Base-by-base conservation (phyloP, 2,888 invertebrate species). In the Argynnis bischoffii region DNA sequence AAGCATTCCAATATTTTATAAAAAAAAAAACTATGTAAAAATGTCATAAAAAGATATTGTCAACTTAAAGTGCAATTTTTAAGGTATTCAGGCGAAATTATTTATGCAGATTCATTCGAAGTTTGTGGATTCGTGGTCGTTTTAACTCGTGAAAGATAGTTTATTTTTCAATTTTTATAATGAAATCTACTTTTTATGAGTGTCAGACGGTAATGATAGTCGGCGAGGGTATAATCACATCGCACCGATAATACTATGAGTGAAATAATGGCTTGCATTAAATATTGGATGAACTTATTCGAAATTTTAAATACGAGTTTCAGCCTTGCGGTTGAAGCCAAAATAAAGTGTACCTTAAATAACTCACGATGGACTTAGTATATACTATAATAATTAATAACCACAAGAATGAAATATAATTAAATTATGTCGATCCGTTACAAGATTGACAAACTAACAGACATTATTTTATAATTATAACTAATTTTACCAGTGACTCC, bases 231-330 rank as follows among this genome's bases (percentile, higher is more conserved):
- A 54, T 66, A 72, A 74, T 60, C 47, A 53, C 64, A 55, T 47
- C 51, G 35, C 57, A 64, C 35, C 48, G 50, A 18, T 68, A 65
- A 70, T 57, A 64, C 68, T 69, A 70, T 72, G 70, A 73, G 72
- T 64, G 67, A 72, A 73, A 71, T 70, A 67, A 63, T 66, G 74
- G 71, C 67, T 60, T 67, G 66, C 64, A 66, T 72, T 60, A 65
- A 69, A 70, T 69, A 68, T 69, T 59, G 69, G 66, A 61, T 69
- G 59, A 66, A 50, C 16, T 50, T 50, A n/a, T n/a, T 50, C 8
- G 15, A 60, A 41, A 41, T 41, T 41, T 41, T 41, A 41, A 41
- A 41, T 8, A 41, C 11, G 35, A 41, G 11, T 41, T 35, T 35
- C 11, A 35, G 35, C 6, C 2, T 11, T 35, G 35, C 1, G 26